phyloP scores from a whole-genome alignment of 2,797 vertebrate species.

The Galagoides demidoff region DNA sequence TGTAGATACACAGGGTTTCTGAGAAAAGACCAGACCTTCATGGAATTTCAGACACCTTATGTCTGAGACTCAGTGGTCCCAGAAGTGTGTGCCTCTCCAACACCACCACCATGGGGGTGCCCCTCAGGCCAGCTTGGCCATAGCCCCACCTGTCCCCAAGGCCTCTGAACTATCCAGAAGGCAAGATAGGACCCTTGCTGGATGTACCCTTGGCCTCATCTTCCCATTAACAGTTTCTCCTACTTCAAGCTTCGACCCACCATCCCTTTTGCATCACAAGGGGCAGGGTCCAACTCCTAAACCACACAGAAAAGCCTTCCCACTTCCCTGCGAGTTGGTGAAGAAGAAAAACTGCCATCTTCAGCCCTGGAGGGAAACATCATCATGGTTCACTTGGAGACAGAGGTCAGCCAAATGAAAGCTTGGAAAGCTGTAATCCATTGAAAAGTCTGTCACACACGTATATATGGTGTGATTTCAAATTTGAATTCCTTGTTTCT shows the following conservation, averaged over 20 bases:
- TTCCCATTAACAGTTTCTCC: not conserved
- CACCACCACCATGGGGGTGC: not conserved
- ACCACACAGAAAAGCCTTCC: not conserved
- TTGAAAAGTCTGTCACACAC: rapidly evolving
- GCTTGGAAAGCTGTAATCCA: not conserved
- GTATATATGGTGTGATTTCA: not conserved
- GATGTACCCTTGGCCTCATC: not conserved
- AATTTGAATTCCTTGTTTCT: constrained; percentile 7
- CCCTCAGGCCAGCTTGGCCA: not conserved
- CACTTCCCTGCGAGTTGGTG: not conserved
- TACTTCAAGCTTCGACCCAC: not conserved
- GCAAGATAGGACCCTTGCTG: not conserved
- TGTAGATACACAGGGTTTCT: not conserved
- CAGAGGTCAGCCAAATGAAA: not conserved
- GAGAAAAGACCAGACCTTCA: not conserved
- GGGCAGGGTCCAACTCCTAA: not conserved
- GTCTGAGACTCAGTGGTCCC: not conserved
- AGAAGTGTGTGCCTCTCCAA: not conserved
- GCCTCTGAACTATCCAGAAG: not conserved
- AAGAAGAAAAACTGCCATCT: not conserved
- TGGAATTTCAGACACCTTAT: not conserved
- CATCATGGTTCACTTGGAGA: not conserved
- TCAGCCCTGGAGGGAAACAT: not conserved
- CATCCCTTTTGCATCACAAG: not conserved
- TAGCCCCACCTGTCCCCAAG: not conserved